phyloP scores from a whole-genome alignment of 23 tunicate species.

The Phallusia fumigata region DNA sequence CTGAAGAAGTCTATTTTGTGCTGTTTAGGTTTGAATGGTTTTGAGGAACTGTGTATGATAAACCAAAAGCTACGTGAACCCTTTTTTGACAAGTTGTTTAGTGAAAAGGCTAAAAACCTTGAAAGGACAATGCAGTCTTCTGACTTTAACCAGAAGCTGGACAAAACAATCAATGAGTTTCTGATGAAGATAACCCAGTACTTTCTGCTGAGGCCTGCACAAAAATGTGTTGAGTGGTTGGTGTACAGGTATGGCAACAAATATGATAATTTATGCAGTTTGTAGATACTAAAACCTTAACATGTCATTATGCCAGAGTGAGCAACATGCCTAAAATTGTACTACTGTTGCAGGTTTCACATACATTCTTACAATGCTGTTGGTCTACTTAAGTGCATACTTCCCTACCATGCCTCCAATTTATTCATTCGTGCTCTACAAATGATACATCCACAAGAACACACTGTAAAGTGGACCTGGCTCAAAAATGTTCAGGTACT shows the following conservation, averaged over 20 bases:
- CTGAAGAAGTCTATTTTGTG: not conserved
- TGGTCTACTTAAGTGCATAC: conserved; percentile 28
- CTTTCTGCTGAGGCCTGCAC: conserved; percentile 55
- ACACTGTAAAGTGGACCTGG: conserved; percentile 4
- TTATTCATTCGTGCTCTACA: conserved; percentile 62
- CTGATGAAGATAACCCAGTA: conserved; percentile 38
- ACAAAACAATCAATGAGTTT: conserved; percentile 34
- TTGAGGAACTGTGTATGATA: conserved; percentile 38
- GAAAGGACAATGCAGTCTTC: conserved; percentile 47
- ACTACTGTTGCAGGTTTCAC: conserved; percentile 28
- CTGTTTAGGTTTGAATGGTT: conserved; percentile 56
- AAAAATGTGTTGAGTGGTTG: conserved; percentile 75
- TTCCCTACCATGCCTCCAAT: conserved; percentile 63
- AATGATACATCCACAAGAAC: not conserved
- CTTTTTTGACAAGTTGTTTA: conserved; percentile 36
- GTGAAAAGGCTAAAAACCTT: conserved; percentile 55
- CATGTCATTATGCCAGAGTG: too few relatives aligned
- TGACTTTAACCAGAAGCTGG: conserved; percentile 44
- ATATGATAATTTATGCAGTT: not conserved
- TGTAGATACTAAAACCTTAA: too few relatives aligned
- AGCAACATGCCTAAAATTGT: not conserved
- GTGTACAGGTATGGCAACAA: conserved; percentile 38
- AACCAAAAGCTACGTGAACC: conserved; percentile 21
- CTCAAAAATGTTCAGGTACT: conserved; percentile 4
- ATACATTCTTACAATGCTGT: conserved; percentile 47